phyloP scores from a whole-genome alignment of 2,113 vertebrate species.

The Corydoras maculifer region DNA sequence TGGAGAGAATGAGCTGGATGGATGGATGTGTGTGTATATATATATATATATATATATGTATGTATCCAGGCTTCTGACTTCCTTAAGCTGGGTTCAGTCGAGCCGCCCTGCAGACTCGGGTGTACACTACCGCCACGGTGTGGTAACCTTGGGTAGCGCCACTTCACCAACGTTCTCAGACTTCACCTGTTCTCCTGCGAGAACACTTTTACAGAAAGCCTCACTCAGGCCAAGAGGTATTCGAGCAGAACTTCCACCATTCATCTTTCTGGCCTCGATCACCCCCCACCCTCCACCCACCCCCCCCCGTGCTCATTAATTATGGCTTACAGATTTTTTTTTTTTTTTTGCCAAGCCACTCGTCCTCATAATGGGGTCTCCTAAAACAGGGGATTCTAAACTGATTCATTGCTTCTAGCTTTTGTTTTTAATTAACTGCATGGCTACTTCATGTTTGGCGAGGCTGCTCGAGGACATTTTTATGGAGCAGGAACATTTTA shows the following conservation, averaged over 20 bases:
- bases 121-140: slow-evolving; percentile 38
- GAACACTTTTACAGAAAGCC: slow-evolving; percentile 3
- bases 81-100: slow-evolving; percentile 1
- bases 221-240: slow-evolving; percentile 15
- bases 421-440: slow-evolving; percentile 75
- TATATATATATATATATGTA: too few relatives aligned
- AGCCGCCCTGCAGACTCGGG: slow-evolving; percentile 2
- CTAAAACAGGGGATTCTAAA: slow-evolving; percentile 52
- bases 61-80: background rate
- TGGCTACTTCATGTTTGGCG: slow-evolving; percentile 58
- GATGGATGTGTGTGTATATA: too few relatives aligned
- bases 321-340: slow-evolving; percentile 42
- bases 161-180: background rate
- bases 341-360: slow-evolving; percentile 21
- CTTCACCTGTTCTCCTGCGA: background rate
- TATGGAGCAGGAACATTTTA: too few relatives aligned
- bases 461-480: slow-evolving; percentile 30
- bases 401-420: slow-evolving; percentile 69
- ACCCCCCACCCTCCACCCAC: background rate
- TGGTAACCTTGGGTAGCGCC: slow-evolving; percentile 40
- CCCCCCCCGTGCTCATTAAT: slow-evolving; percentile 47
- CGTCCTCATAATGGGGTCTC: slow-evolving; percentile 44
- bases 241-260: slow-evolving; percentile 50
- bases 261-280: slow-evolving; percentile 49
- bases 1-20: too few relatives aligned